A percentile compares a stretch with the other conserved stretches of the same genome.
phyloP scores from a whole-genome alignment of 2,113 vertebrate species.

The Colossoma macropomum region DNA sequence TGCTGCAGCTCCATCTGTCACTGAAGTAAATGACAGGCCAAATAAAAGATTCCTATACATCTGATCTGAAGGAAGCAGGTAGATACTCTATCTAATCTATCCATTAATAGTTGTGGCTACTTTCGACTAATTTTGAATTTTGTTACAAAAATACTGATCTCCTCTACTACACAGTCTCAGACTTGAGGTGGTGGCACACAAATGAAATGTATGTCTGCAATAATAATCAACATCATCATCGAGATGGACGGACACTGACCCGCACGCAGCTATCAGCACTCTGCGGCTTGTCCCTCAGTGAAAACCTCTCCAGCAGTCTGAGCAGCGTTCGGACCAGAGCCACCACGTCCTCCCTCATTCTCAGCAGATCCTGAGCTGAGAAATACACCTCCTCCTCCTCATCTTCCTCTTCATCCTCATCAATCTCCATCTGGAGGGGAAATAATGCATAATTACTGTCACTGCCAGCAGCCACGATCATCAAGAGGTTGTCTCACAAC shows the following conservation, averaged over 20 bases:
- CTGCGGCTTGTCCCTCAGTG: constrained; percentile 84
- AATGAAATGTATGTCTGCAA: too few relatives aligned
- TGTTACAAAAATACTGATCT: too few relatives aligned
- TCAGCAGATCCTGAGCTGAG: constrained; percentile 79
- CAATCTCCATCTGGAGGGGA: constrained; percentile 69
- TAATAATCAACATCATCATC: background rate
- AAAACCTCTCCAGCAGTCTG: constrained; percentile 82
- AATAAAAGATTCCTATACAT: too few relatives aligned
- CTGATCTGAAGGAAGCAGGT: too few relatives aligned
- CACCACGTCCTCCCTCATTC: constrained; percentile 80
- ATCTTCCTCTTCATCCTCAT: constrained; percentile 78
- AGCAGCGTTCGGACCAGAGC: constrained; percentile 84
- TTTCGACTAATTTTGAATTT: too few relatives aligned
- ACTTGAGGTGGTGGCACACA: too few relatives aligned
- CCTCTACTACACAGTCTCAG: too few relatives aligned
- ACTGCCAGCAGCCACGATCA: background rate
- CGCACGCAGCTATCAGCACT: constrained; percentile 80
- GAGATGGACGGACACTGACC: constrained; percentile 66
- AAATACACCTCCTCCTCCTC: constrained; percentile 80
- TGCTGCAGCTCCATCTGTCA: too few relatives aligned
- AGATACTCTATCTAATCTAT: too few relatives aligned
- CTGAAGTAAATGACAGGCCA: too few relatives aligned
- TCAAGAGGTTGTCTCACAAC: too few relatives aligned
- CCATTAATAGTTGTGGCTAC: too few relatives aligned
- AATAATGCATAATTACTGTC: background rate